Evolutionary conservation across 30 jellyfish, hydroid and myxozoan species (phyloP), one percentile per base, ranked within the genome.

Genomic region (Rhopilema esculentum): DNA sequence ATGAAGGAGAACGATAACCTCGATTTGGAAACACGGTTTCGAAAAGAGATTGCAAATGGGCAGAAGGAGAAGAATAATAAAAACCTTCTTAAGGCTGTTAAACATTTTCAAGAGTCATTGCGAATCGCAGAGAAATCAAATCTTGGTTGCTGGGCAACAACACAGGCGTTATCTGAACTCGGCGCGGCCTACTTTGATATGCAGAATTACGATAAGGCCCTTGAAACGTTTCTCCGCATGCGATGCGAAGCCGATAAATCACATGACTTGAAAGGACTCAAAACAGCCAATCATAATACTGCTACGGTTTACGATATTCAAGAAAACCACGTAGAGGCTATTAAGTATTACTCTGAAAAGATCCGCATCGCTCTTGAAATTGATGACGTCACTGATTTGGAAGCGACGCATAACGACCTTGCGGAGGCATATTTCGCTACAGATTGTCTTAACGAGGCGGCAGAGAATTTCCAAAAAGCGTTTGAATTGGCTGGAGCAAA

Each of bases 161-260:
- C 51, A 15, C 70, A 73, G 18, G 69, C 69, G 0, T 49, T 73
- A 20, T 73, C 84, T 0, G 84, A 73, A 67, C 40, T 73, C 18
- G 84, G 84, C 48, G 84, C 51, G 0, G 69, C 84, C 25, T 73
- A 29, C 50, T 33, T 31, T 31, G 84, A 31, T 27, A 32, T 73
- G 24, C 31, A 31, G 24, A 9, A 33, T 27, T 30, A 73, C 19
- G 70, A 33, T 17, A 4, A 16, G 18, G 84, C 84, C 49, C 23
- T 73, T n/a, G 84, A 73, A 31, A 20, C 24, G 28, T 73, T 73
- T 26, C 18, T 31, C 20, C 50, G 53, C 17, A 73, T 73, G 84
- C 25, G 33, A 28, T 66, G 4, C 4, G 25, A 31, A 8, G 48
- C 84, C 6, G 27, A 40, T 18, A 31, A 17, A 31, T 0, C 70